phyloP scores from a whole-genome alignment of 2,888 invertebrate species.

The Athalia cordata region DNA sequence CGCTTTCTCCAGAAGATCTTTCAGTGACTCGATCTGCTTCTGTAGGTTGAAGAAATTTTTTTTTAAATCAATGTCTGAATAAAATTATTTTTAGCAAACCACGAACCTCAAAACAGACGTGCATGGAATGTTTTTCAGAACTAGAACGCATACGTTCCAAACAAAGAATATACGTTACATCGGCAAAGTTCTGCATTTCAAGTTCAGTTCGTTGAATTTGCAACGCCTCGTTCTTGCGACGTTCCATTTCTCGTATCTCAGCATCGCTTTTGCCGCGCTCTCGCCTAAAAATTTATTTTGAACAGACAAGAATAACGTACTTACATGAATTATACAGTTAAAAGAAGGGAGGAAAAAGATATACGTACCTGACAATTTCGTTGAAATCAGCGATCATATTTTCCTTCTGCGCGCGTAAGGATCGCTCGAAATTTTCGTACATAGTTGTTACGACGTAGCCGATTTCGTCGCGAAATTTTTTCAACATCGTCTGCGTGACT shows the following conservation, averaged over 20 bases:
- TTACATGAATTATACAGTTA: background rate
- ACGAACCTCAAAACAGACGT: conserved; percentile 58
- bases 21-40: conserved; percentile 57
- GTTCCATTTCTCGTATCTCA: conserved; percentile 52
- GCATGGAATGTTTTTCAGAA: conserved; percentile 54
- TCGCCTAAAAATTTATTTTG: conserved; percentile 50
- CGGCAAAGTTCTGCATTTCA: conserved; percentile 57
- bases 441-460: conserved; percentile 54
- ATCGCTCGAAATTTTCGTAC: conserved; percentile 58
- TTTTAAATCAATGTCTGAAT: too few species aligned
- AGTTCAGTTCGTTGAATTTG: conserved; percentile 53
- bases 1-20: conserved; percentile 53
- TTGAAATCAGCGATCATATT: conserved; percentile 65
- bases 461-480: conserved; percentile 60
- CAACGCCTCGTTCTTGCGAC: conserved; percentile 52
- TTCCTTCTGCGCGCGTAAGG: conserved; percentile 54
- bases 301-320: conserved; percentile 15
- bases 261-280: conserved; percentile 54
- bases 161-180: conserved; percentile 57
- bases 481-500: conserved; percentile 58
- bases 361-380: conserved; percentile 61
- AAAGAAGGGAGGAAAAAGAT: background rate
- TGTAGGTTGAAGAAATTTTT: conserved; percentile 35
- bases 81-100: too few species aligned
- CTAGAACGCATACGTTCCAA: conserved; percentile 59